Evolutionary conservation across 2,113 vertebrate species (phyloP), one percentile per base, ranked within the genome.

Genomic region (Tachysurus fulvidraco): DNA sequence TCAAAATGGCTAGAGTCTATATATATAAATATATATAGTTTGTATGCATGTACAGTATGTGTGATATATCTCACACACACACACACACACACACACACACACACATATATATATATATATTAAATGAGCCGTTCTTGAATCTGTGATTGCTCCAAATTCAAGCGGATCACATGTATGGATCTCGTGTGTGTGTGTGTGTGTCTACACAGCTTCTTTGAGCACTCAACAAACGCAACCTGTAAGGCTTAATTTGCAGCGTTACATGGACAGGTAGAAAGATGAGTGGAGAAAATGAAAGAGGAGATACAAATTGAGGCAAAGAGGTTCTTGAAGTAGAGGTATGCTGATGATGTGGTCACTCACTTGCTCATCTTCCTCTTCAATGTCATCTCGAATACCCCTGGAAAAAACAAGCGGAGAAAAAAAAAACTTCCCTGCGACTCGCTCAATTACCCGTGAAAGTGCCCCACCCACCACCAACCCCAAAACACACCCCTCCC

Each of bases 361-460:
- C 97, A 99, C 98, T 98, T 99, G 98, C 93, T 99, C 98, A 98
- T 99, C 98, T 97, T 99, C 98, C 94, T 99, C 98, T 97, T 99
- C 98, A 97, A 99, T 99, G 97, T 99, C 98, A 97, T 99, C 98
- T 94, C 98, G 97, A 96, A 99, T 98, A 98, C 98, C 98, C 98
- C 98, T 99, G 98, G 95, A 99, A 99, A 62, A 97, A 97, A 99
- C 92, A 99, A 99, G 96, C 95, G 96, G 96, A 98, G 97, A 99
- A 99, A 99, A 95, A 79, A 95, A 95, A 98, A 98, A 99, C 98
- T 99, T 99, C 98, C 98, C 98, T 99, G 98, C 98, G 96, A 96
- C 97, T 98, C 96, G 97, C 98, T 97, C 97, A 95, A 95, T 97
- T 93, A 98, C 96, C 94, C 96, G 96, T 94, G 57, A 55, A 60